phyloP scores from a whole-genome alignment of 2,113 vertebrate species.

The Porphyrio hochstetteri region DNA sequence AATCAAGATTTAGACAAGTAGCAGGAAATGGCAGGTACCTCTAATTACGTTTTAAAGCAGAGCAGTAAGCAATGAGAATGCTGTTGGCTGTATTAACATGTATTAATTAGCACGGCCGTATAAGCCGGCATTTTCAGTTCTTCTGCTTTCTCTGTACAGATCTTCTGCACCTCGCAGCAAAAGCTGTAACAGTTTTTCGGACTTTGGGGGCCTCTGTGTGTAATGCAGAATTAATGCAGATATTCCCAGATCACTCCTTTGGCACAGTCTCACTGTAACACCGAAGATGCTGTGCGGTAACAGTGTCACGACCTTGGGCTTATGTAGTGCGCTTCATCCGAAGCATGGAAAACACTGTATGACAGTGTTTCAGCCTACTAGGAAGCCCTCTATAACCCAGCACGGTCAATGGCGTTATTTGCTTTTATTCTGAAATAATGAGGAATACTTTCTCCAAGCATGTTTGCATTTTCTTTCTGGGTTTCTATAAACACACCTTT shows the following conservation, averaged over 20 bases:
- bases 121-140: not conserved
- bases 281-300: not conserved
- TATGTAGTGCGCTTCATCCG: fast-evolving
- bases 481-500: not conserved
- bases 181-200: not conserved
- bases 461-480: not conserved
- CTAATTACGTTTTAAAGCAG: slow-evolving; percentile 27
- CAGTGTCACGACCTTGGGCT: not conserved
- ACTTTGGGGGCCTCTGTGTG: not conserved
- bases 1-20: slow-evolving; percentile 11
- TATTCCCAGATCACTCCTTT: not conserved
- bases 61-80: not conserved
- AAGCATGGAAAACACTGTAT: not conserved
- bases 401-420: not conserved
- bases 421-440: not conserved
- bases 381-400: not conserved
- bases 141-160: not conserved
- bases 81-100: not conserved
- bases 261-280: not conserved
- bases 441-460: not conserved
- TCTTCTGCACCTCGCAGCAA: not conserved
- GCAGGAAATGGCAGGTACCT: not conserved
- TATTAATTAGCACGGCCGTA: not conserved
- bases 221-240: not conserved
- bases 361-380: not conserved